Evolutionary conservation across 2,113 vertebrate species (phyloP).

Genomic region (Burhinus oedicnemus): DNA sequence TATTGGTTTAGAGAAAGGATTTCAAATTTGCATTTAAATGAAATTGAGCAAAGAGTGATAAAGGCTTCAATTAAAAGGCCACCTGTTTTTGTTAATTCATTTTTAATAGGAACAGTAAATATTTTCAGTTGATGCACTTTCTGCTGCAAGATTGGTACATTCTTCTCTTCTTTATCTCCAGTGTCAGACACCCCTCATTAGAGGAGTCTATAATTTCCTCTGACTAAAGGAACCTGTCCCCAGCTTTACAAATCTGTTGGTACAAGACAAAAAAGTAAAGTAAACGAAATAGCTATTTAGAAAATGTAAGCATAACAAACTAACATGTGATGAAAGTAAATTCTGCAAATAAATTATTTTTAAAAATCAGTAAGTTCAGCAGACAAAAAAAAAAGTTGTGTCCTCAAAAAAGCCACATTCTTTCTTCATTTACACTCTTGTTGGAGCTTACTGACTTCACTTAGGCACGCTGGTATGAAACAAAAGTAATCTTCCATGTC

Average conservation of each 20-base stretch:
- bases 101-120: constrained; percentile 80
- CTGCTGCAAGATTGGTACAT: constrained; percentile 26
- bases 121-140: constrained; percentile 70
- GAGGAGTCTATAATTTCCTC: neutral
- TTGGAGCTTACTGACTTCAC: neutral
- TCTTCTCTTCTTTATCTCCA: constrained; percentile 63
- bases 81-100: constrained; percentile 76
- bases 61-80: constrained; percentile 77
- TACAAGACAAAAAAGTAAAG: constrained; percentile 30
- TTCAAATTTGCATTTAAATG: constrained; percentile 82
- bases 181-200: constrained; percentile 62
- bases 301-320: neutral
- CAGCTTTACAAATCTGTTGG: constrained; percentile 26
- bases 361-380: neutral
- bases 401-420: neutral
- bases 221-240: constrained; percentile 29
- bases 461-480: neutral
- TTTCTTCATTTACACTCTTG: neutral
- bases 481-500: neutral
- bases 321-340: neutral
- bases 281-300: neutral
- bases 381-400: neutral
- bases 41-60: constrained; percentile 72
- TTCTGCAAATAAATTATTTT: neutral
- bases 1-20: constrained; percentile 71